phyloP scores from a whole-genome alignment of 1,140 invertebrate genomes.

The Littorina saxatilis region DNA sequence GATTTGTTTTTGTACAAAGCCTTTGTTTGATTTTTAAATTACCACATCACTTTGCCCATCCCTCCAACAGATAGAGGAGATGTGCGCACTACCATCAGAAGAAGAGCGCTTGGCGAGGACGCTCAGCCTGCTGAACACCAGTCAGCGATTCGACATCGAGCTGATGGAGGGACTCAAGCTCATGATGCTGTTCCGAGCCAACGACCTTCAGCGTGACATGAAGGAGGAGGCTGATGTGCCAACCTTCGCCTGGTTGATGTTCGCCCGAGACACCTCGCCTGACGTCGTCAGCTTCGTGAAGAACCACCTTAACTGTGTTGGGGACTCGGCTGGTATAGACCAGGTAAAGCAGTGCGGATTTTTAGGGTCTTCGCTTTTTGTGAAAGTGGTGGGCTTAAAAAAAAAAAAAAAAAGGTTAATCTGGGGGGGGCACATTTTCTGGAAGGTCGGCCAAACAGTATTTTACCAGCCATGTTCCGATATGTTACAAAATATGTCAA shows the following conservation, averaged over 20 bases:
- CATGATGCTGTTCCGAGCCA: conserved; percentile 76
- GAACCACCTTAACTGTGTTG: conserved; percentile 77
- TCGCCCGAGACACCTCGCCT: conserved; percentile 76
- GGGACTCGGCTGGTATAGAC: conserved; percentile 76
- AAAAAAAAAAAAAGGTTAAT: too few species aligned
- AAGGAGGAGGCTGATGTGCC: conserved; percentile 72
- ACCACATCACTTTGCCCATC: too few species aligned
- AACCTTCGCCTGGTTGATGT: conserved; percentile 77
- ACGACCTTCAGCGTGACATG: conserved; percentile 67
- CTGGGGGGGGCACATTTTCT: too few species aligned
- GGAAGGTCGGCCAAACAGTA: too few species aligned
- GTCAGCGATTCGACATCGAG: conserved; percentile 73
- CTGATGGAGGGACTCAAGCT: conserved; percentile 79
- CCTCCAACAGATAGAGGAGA: conserved; percentile 63
- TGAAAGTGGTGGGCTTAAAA: too few species aligned
- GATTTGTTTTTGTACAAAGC: too few species aligned
- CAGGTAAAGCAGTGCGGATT: conserved; percentile 74
- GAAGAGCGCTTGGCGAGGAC: conserved; percentile 70
- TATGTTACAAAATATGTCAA: too few species aligned
- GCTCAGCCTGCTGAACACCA: conserved; percentile 74
- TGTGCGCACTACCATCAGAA: conserved; percentile 59
- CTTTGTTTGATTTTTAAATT: too few species aligned
- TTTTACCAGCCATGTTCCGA: too few species aligned
- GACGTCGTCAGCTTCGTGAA: conserved; percentile 73
- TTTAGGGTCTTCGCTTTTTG: too few species aligned